Evolutionary conservation across 2,113 vertebrate species (phyloP).

Genomic region (Columbina picui): DNA sequence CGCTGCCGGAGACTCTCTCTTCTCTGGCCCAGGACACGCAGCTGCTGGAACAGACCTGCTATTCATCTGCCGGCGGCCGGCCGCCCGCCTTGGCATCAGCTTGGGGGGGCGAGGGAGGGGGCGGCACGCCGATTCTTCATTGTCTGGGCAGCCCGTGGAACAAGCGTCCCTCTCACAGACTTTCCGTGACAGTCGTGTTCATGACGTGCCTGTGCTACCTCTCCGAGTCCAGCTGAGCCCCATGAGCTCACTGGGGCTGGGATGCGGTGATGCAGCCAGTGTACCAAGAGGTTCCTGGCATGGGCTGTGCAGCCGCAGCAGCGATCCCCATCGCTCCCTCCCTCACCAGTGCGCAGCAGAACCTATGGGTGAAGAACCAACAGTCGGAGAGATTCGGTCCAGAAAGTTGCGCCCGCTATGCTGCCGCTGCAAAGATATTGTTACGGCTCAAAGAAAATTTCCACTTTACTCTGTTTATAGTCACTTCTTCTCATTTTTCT

Average conservation of each 20-base stretch:
- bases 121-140: not conserved
- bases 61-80: slow-evolving; percentile 68
- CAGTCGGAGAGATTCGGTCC: not conserved
- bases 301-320: not conserved
- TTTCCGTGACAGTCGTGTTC: not conserved
- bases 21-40: slow-evolving; percentile 35
- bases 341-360: not conserved
- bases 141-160: not conserved
- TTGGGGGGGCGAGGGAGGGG: not conserved
- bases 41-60: slow-evolving; percentile 75
- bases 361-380: not conserved
- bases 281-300: slow-evolving; percentile 66
- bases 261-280: not conserved
- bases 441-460: not conserved
- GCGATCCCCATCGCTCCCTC: not conserved
- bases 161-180: slow-evolving; percentile 25
- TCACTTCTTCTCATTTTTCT: not conserved
- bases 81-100: slow-evolving; percentile 34
- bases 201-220: not conserved
- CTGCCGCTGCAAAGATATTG: not conserved
- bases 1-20: not conserved
- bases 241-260: slow-evolving; percentile 57
- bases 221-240: slow-evolving; percentile 10
- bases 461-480: not conserved
- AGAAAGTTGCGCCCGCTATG: not conserved